Evolutionary conservation across 2,797 vertebrate species (phyloP), one percentile per base, ranked within the genome.

Genomic region (Anabas testudineus): DNA sequence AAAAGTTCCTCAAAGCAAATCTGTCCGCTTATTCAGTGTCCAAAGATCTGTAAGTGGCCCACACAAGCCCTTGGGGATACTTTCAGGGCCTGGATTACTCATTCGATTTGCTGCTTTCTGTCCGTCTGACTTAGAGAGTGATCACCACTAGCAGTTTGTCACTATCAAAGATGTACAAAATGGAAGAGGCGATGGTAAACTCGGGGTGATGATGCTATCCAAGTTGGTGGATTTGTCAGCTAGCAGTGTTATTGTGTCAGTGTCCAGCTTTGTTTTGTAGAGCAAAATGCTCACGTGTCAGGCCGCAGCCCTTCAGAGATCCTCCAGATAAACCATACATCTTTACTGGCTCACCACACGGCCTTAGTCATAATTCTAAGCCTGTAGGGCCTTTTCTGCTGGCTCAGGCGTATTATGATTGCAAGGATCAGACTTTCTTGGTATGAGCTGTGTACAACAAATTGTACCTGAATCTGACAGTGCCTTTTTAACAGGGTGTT

Each of bases 241-340:
- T n/a, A 26, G 36, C 41, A 5, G 45, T 24, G 34, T 14, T 26
- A 59, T 63, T 48, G 52, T 85, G 63, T 57, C 39, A 34, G 61
- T 56, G 1, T 45, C 65, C 57, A 69, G 75, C 57, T 52, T 83
- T 86, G 72, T 85, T 87, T 80, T 79, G 80, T 74, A 62, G 74
- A 64, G 71, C 76, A 68, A 75, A 52, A 30, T 83, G 76, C 82
- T 87, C 83, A 87, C 79, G 62, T 88, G 86, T 80, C 66, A 71
- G 72, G 58, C 67, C 51, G 21, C 66, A 76, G 72, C 71, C 67
- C 67, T 36, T 65, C 64, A 24, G 63, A 74, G 61, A 78, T 21
- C 37, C 62, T 83, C 21, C 48, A 60, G 21, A 72, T 82, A 69
- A 80, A 74, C 71, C 47, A 22, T 73, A 56, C 67, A 61, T 78